Evolutionary conservation across 2,888 invertebrate species (phyloP), one percentile per base, ranked within the genome.

Genomic region (Omphaloscelis lunosa): DNA sequence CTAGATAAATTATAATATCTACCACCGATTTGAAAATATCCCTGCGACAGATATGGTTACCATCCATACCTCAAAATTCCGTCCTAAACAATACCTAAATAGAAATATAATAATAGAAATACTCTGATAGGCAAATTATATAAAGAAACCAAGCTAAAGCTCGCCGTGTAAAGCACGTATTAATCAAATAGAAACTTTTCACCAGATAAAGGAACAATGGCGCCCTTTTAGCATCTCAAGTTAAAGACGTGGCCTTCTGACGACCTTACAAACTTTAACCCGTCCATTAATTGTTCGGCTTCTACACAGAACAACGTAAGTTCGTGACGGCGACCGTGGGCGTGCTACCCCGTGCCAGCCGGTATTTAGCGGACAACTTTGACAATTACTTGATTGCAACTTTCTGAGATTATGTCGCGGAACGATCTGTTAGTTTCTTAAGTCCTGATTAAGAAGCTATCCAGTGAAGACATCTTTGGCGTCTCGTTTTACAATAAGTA

Each of bases 281-380:
- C 27, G 51, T 67, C 48, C 62, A 79, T 88, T 72, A 84, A 84
- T 82, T 78, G 82, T 78, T 79, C 9, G 78, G 65, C 62, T 78
- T 85, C 29, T 69, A 71, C 63, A 51, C 53, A 58, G 58, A 71
- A 53, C 53, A 53, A 53, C 17, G 51, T 11, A 85, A 79, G 63
- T 80, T 84, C 59, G 74, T 71, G 77, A 77, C 61, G 62, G 72
- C 63, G 62, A 23, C 59, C 41, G 69, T 56, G 74, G 75, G 75
- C 75, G 90, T 88, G 76, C 85, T 69, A 87, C 39, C 65, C 66
- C 72, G 89, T 89, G 77, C 89, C 88, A 86, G 83, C 72, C 77
- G 45, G 76, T 62, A 79, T 77, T 82, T 75, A 83, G 76, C 77
- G 71, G 78, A 82, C 72, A 88, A 88, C 84, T 90, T 90, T 75